Percentiles rank a stretch among this genome's conserved stretches.
Conservation (phyloP, 2,113 vertebrate genomes). For the Gnathonemus longibarbis region DNA sequence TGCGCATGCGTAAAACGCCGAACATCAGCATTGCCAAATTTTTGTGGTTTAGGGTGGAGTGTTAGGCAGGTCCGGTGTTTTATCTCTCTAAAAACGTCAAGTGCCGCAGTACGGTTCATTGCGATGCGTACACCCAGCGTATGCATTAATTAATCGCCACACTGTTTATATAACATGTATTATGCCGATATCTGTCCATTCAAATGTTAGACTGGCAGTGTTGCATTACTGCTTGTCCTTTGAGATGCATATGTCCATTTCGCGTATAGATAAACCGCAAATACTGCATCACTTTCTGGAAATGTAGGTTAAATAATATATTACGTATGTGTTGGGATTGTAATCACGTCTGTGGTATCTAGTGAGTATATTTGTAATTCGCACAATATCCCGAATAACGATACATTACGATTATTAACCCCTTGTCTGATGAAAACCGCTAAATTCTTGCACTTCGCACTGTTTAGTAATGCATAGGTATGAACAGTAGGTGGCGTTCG, state of each 20-base stretch:
- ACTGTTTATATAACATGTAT: not conserved
- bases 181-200: not conserved
- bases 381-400: not conserved
- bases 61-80: not conserved
- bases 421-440: not conserved
- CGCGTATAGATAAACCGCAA: not conserved
- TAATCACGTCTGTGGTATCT: not conserved
- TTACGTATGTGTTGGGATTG: not conserved
- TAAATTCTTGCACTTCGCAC: not conserved
- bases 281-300: not conserved
- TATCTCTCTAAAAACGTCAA: not conserved
- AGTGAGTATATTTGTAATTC: not conserved
- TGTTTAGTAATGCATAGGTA: not conserved
- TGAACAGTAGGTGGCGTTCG: conserved; percentile 3
- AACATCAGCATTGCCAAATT: not conserved
- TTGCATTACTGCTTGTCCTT: not conserved
- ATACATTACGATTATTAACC: not conserved
- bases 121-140: not conserved
- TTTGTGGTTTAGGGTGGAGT: not conserved
- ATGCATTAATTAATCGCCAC: not conserved
- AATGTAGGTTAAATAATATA: not conserved
- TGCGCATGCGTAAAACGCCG: conserved; percentile 3
- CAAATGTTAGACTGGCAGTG: not conserved
- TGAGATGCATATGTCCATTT: not conserved
- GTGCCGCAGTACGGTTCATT: not conserved